Evolutionary conservation across 2,888 invertebrate species (phyloP), one percentile per base, ranked within the genome.

Genomic region (Matsumyia berberina): DNA sequence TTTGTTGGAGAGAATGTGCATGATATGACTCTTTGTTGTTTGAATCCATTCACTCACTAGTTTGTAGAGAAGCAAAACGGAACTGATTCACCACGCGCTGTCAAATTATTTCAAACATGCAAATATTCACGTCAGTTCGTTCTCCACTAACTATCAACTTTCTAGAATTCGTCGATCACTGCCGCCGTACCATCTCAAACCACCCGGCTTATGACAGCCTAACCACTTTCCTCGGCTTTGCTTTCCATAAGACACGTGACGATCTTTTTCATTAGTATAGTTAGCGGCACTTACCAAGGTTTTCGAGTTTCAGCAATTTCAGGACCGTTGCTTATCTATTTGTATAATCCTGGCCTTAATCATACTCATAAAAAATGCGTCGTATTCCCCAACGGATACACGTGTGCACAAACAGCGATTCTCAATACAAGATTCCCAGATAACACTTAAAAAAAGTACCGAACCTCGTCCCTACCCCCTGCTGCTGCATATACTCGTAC

Each of bases 331-430:
- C 33, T 3, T 2, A 35, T 35, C 35, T 35, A 35, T 35, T 35
- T 35, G 9, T 35, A 11, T 9, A 35, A 35, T 35, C 9, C 0
- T 35, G 35, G 8, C 2, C 35, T 35, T 9, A 35, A 35, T 35
- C 35, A 9, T 35, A 35, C 8, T 8, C 2, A 33, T n/a, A n/a
- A 24, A 24, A 24, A 1, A 1, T 3, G 24, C 15, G 5, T 1
- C 6, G 15, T 15, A 12, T 42, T 1, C 42, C 1, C 11, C 6
- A 55, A 5, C 53, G 73, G 55, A 55, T 55, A 62, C 62, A 73
- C 62, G 62, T 73, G 62, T 46, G 60, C 31, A 31, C 53, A 66
- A 64, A 15, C 12, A 51, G 51, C 49, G 37, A 53, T 8, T 67
- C n/a, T 15, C 19, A 9, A 17, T 29, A 35, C 17, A 53, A 53